Base-by-base conservation (phyloP, 2,888 invertebrate species). In the Acanthopleura granulata region DNA sequence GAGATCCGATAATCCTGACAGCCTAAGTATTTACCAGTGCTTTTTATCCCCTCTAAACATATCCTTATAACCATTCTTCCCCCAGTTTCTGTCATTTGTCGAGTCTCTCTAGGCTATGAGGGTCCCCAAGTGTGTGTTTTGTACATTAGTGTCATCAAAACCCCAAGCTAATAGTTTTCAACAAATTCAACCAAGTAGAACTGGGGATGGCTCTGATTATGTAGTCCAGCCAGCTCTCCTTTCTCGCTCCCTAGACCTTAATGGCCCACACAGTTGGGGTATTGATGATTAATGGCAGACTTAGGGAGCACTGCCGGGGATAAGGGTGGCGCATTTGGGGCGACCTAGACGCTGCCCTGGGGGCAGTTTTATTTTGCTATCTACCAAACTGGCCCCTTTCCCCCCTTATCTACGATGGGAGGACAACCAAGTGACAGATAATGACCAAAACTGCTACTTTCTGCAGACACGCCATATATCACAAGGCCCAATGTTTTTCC, bases 361-460 rank as follows among this genome's bases (percentile, higher is more conserved):
- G 57, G 66, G 29, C 66, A 27, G 22, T 66, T 27, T 66, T 27
- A 66, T 66, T 66, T 66, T 25, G 15, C 22, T 27, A 66, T 66
- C 66, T 66, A 66, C 66, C 66, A 66, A 66, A 66, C 66, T 66
- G 22, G 66, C 66, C 66, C 29, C 66, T 27, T 27, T 27, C 66
- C 25, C n/a, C 27, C 27, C 66, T 66, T 66, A 66, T 66, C 66
- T 66, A 66, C 29, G 66, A 66, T 66, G 29, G 66, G 29, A 66
- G 66, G 66, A 66, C 66, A 66, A 66, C 22, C 22, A 27, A 66
- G 66, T 66, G 66, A 66, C 66, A 66, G 66, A 27, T 66, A 66
- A 66, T 66, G 66, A 22, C 66, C 66, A 66, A 66, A 66, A 22
- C 66, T 66, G 66, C 66, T 66, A 66, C 66, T 66, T 66, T 66